A percentile compares a stretch with the other conserved stretches of the same genome.
Evolutionary conservation across 2,888 invertebrate species (phyloP).

Genomic region (Caenorhabditis wallacei): DNA sequence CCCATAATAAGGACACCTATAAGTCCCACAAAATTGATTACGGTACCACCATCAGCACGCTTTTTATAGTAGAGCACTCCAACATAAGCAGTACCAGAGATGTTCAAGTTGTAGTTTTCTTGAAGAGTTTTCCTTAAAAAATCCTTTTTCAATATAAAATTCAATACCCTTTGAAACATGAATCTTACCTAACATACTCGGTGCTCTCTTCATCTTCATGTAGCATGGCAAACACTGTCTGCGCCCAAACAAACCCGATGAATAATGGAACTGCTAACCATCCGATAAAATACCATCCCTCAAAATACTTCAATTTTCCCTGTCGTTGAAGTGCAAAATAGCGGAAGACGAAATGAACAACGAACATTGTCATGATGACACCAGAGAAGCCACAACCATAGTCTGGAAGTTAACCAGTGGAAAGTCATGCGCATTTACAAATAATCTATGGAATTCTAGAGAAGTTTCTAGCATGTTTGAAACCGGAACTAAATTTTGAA

Average conservation of each 20-base stretch:
- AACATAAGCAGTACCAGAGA: conserved; percentile 22
- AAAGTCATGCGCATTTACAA: too few relatives aligned
- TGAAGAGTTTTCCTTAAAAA: conserved; percentile 26
- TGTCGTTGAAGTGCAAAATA: conserved; percentile 42
- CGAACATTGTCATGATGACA: conserved; percentile 45
- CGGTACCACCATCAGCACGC: neutral
- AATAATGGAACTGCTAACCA: conserved; percentile 30
- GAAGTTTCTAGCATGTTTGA: too few relatives aligned
- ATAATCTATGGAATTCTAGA: too few relatives aligned
- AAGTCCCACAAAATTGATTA: neutral
- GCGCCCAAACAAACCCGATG: conserved; percentile 31
- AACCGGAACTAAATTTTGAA: too few relatives aligned
- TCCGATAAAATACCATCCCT: conserved; percentile 33
- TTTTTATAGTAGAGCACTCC: conserved; percentile 42
- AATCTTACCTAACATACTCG: conserved; percentile 31
- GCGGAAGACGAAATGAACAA: conserved; percentile 48
- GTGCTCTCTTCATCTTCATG: conserved; percentile 17
- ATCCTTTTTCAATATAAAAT: neutral
- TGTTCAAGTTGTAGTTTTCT: conserved; percentile 5
- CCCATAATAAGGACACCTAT: conserved; percentile 23
- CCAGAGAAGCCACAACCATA: conserved; percentile 49
- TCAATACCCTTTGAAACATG: neutral
- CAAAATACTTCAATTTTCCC: conserved; percentile 41
- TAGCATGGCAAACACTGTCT: conserved; percentile 9
- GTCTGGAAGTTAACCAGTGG: conserved; percentile 1